Conservation (phyloP, 2,113 vertebrate species). For the Strix uralensis region DNA sequence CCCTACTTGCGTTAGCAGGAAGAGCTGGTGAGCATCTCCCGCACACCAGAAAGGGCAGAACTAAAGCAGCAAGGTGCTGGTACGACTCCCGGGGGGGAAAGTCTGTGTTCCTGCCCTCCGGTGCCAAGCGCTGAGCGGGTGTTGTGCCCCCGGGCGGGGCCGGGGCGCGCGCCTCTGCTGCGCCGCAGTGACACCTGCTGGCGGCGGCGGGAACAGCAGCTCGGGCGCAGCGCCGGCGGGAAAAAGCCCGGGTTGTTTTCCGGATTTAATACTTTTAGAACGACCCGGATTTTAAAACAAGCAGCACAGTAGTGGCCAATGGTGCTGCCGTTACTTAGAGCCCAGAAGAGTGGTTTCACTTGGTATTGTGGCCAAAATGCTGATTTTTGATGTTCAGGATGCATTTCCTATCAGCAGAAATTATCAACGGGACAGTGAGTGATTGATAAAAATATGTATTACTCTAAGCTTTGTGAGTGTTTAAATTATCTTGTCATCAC, state of each 20-base stretch:
- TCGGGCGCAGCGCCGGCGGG: neutral
- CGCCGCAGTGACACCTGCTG: conserved; percentile 54
- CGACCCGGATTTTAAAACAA: fast-evolving
- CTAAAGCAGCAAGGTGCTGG: neutral
- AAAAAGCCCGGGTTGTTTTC: neutral
- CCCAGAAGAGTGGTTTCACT: neutral
- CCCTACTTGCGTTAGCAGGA: fast-evolving
- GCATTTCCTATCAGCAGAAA: neutral
- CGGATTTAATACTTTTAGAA: neutral
- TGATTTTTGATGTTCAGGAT: neutral
- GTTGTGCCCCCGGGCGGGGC: neutral
- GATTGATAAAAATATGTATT: neutral
- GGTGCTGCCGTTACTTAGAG: neutral
- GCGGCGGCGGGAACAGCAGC: neutral
- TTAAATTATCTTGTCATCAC: neutral
- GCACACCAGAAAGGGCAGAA: neutral
- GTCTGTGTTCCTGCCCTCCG: fast-evolving
- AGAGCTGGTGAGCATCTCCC: neutral
- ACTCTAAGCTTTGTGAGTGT: neutral
- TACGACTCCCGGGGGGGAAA: fast-evolving
- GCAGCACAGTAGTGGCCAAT: fast-evolving
- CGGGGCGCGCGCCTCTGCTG: neutral
- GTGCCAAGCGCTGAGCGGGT: too few species aligned
- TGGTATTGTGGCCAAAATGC: neutral
- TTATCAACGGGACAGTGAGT: neutral